phyloP scores from a whole-genome alignment of 2,113 vertebrate species.

The Engraulis encrasicolus region DNA sequence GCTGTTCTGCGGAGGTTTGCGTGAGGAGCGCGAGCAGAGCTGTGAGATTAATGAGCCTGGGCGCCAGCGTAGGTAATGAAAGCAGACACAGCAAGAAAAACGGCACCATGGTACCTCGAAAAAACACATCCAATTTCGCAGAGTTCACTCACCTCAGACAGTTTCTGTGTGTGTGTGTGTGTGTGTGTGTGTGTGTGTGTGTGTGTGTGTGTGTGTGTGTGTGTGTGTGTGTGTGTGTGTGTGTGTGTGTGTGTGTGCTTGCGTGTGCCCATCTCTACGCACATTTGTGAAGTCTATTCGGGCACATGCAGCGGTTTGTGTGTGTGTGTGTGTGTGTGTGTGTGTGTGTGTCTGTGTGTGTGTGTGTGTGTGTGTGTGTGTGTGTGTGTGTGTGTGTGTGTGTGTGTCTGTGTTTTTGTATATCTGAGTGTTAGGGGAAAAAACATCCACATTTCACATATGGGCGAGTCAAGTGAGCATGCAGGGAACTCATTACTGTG shows the following conservation, averaged over 20 bases:
- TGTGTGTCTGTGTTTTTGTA: no score
- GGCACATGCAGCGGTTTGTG: no score
- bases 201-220: neutral
- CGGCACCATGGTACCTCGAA: neutral
- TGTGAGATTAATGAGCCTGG: constrained; percentile 66
- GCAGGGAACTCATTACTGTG: neutral
- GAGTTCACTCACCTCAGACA: neutral
- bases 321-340: neutral
- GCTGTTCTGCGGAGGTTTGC: neutral
- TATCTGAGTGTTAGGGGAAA: no score
- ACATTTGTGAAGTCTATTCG: no score
- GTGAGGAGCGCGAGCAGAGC: constrained; percentile 33
- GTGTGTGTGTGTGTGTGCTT: no score
- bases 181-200: constrained; percentile 3
- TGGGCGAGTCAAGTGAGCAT: neutral
- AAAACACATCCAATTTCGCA: constrained; percentile 71
- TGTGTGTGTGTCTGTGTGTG: neutral
- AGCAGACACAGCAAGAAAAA: constrained; percentile 69
- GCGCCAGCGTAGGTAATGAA: constrained; percentile 63
- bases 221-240: neutral
- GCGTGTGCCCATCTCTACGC: no score
- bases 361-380: neutral
- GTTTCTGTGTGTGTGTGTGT: neutral
- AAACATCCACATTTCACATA: neutral
- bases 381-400: no score